These are phyloP conservation scores for Machaerirhynchus nigripectus DNA, from an alignment of 2,113 vertebrate species.

Conservation along the genomic window DNA sequence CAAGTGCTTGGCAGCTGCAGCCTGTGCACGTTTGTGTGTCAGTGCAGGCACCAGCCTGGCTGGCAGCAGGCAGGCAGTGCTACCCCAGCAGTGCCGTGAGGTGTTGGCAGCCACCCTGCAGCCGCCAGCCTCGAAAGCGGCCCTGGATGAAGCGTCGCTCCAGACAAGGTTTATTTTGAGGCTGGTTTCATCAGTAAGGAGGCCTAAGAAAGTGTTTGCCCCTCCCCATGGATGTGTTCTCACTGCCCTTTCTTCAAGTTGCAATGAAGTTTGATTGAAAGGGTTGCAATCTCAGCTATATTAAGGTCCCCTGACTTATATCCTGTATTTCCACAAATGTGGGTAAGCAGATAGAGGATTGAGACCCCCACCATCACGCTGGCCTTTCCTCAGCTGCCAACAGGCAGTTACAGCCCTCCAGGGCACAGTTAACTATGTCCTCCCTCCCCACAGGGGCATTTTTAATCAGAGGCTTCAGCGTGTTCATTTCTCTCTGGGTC, in stretches of 20 bases:
- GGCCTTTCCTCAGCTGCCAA: neutral
- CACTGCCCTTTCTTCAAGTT: neutral
- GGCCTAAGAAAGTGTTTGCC: neutral
- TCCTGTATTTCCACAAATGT: neutral
- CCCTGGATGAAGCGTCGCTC: neutral
- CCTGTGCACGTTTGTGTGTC: neutral
- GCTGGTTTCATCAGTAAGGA: neutral
- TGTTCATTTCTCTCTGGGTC: neutral
- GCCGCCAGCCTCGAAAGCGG: neutral
- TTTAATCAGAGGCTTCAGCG: slow-evolving; percentile 1
- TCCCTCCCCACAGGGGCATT: neutral
- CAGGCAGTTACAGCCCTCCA: neutral
- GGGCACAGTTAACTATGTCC: neutral
- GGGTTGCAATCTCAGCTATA: neutral
- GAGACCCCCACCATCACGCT: fast-evolving
- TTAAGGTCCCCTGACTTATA: neutral
- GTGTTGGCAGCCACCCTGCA: neutral
- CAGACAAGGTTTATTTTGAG: neutral
- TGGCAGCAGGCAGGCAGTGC: neutral
- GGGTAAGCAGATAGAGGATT: neutral
- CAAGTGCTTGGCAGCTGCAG: neutral
- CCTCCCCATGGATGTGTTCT: neutral
- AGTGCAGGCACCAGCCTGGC: neutral
- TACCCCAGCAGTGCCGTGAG: neutral
- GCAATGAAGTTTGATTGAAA: neutral